A percentile compares a stretch with the other conserved stretches of the same genome.
Evolutionary conservation across 2,113 vertebrate species (phyloP).

Genomic region (Symphodus melops): DNA sequence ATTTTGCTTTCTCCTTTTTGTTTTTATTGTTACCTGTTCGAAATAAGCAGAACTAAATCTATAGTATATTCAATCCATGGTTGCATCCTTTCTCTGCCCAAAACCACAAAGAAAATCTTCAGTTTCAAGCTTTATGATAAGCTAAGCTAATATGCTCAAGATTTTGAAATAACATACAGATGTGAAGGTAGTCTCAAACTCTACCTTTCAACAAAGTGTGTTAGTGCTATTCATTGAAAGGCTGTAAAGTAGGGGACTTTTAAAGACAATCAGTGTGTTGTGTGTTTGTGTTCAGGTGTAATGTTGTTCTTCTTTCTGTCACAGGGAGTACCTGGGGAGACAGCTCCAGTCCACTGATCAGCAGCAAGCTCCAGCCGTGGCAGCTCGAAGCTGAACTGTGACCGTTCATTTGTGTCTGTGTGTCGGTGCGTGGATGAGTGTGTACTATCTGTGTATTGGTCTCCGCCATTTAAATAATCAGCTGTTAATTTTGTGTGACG

Average conservation of each 20-base stretch:
- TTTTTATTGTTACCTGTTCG: too few relatives aligned
- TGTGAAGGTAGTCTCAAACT: background rate
- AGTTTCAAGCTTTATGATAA: background rate
- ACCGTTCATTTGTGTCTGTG: constrained; percentile 28
- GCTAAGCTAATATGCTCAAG: background rate
- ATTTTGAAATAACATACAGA: too few relatives aligned
- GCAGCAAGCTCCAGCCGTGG: constrained; percentile 80
- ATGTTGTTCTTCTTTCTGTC: constrained; percentile 5
- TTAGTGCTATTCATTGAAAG: background rate
- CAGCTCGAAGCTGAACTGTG: constrained; percentile 79
- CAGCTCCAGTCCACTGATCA: constrained; percentile 85
- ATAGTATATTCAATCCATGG: too few relatives aligned
- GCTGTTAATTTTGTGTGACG: constrained; percentile 31
- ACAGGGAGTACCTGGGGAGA: constrained; percentile 85
- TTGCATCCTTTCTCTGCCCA: too few relatives aligned
- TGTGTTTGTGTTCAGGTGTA: background rate
- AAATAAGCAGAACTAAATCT: too few relatives aligned
- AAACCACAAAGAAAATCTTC: too few relatives aligned
- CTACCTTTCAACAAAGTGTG: background rate
- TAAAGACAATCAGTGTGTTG: too few relatives aligned
- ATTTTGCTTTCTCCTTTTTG: too few relatives aligned
- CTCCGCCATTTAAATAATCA: constrained; percentile 22
- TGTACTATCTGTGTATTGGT: constrained; percentile 26
- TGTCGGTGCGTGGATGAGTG: constrained; percentile 46
- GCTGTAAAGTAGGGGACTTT: too few relatives aligned